phyloP scores from a whole-genome alignment of 2,888 invertebrate species.

The Drosophila percnosoma region DNA sequence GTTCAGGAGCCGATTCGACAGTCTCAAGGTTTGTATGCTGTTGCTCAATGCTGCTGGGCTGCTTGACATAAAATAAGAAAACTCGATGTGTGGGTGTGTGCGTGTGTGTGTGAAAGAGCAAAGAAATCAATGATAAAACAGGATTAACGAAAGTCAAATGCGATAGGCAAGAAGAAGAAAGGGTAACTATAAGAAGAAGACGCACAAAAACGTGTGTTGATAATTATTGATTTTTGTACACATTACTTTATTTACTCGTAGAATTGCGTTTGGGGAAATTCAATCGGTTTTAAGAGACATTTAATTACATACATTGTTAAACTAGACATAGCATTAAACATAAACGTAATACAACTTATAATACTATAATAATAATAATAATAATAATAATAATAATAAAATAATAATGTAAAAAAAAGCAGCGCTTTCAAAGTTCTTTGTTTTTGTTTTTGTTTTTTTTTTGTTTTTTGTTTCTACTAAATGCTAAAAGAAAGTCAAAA shows the following conservation, averaged over 20 bases:
- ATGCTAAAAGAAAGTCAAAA: slow-evolving; percentile 28
- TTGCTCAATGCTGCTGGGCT: slow-evolving; percentile 30
- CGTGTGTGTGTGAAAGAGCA: not conserved
- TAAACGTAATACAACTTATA: slow-evolving; percentile 65
- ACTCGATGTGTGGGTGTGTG: slow-evolving; percentile 1
- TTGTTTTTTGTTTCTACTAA: slow-evolving; percentile 21
- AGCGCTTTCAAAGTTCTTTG: slow-evolving; percentile 63
- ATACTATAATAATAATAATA: slow-evolving; percentile 47
- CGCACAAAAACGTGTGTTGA: slow-evolving; percentile 1
- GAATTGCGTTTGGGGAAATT: slow-evolving; percentile 28
- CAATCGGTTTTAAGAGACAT: slow-evolving; percentile 52
- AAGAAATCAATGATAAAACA: not conserved
- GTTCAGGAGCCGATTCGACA: slow-evolving; percentile 73
- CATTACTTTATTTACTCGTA: slow-evolving; percentile 55
- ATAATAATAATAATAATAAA: slow-evolving; percentile 41
- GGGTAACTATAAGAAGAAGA: not conserved
- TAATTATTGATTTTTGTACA: slow-evolving; percentile 44
- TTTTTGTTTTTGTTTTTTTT: slow-evolving; percentile 11
- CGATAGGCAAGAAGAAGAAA: not conserved
- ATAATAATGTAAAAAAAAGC: slow-evolving; percentile 55
- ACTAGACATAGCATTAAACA: slow-evolving; percentile 67
- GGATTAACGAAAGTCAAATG: not conserved
- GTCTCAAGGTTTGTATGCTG: slow-evolving; percentile 60
- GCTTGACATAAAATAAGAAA: slow-evolving; percentile 37
- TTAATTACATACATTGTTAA: slow-evolving; percentile 56